Conservation (phyloP, 2,888 invertebrate genomes). For the Petrolisthes cinctipes region DNA sequence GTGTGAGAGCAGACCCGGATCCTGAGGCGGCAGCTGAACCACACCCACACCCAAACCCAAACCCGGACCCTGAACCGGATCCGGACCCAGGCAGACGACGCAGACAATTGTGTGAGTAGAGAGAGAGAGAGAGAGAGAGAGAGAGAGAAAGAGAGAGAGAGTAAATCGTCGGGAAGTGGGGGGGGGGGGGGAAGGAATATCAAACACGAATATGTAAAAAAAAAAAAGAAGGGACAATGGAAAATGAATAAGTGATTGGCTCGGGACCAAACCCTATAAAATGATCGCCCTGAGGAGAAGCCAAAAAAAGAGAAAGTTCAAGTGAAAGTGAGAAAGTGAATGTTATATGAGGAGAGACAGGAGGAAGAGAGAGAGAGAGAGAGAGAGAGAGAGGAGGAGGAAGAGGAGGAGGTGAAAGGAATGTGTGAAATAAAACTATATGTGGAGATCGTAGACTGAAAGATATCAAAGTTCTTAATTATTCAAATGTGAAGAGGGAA, state of each 20-base stretch:
- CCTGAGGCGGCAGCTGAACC: not conserved
- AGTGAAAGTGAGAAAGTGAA: not conserved
- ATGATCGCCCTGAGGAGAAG: no score
- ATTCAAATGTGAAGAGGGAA: slow-evolving; percentile 3
- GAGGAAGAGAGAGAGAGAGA: slow-evolving; percentile 5
- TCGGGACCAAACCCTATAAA: no score
- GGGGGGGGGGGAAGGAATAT: not conserved
- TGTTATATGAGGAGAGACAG: not conserved
- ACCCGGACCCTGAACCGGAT: not conserved
- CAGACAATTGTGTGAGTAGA: slow-evolving; percentile 28
- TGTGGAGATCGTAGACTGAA: no score
- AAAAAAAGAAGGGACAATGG: no score
- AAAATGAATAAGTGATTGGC: no score
- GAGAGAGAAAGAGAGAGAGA: slow-evolving; percentile 12
- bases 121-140: slow-evolving; percentile 14
- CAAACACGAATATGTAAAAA: no score
- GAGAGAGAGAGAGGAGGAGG: not conserved
- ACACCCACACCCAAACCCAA: slow-evolving; percentile 10
- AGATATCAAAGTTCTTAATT: slow-evolving; percentile 1
- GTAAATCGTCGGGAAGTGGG: not conserved
- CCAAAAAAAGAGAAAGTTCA: not conserved
- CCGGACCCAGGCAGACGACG: slow-evolving; percentile 16
- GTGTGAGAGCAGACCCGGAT: not conserved
- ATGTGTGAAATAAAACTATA: not conserved
- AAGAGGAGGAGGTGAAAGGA: not conserved